Base-by-base conservation (phyloP, 2,888 invertebrate genomes). In the Limnephilus marmoratus region DNA sequence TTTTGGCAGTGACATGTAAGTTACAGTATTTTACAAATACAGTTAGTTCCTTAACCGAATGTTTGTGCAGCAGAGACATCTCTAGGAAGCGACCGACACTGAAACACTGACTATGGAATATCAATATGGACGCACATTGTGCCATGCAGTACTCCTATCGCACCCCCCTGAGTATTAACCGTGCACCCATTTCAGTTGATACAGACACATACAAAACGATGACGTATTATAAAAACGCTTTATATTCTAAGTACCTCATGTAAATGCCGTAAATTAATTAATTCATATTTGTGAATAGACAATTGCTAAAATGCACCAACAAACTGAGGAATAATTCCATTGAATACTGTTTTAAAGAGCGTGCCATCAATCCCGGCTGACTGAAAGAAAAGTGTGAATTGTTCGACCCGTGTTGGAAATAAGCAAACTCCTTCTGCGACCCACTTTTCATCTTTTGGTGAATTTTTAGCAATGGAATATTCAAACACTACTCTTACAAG, bases 1-100 rank as follows among this genome's bases (percentile, higher is more conserved):
- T 85, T 91, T 91, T 93, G 93, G 93, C 93, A 93, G 93, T 93
- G 93, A 93, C 92, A 90, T 91, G 90, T 93, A 93, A 91, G 93
- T 90, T 86, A 91, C 88, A 92, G 53, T 53, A 53, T 49, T 13
- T 49, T 49, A 18, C 53, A 68, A 24, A 24, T 68, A 53, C 53
- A 68, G 68, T 68, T 68, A 68, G 24, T 68, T 92, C 82, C 68
- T 41, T 90, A 90, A 92, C 80, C 49, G 29, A 92, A 68, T 83
- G 68, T 90, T 93, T 93, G 92, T 93, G 93, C 93, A 90, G 87
- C 92, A 92, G 86, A 90, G 89, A 80, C 34, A 89, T 34, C 86
- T 86, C 68, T 88, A 81, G 37, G 31, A 91, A 90, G 92, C 92
- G 29, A 90, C 86, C 11, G 81, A 90, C 92, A 90, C 45, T 18